A percentile compares a stretch with the other conserved stretches of the same genome.
phyloP scores from a whole-genome alignment of 2,113 vertebrate species.

The Malurus cyaneus region DNA sequence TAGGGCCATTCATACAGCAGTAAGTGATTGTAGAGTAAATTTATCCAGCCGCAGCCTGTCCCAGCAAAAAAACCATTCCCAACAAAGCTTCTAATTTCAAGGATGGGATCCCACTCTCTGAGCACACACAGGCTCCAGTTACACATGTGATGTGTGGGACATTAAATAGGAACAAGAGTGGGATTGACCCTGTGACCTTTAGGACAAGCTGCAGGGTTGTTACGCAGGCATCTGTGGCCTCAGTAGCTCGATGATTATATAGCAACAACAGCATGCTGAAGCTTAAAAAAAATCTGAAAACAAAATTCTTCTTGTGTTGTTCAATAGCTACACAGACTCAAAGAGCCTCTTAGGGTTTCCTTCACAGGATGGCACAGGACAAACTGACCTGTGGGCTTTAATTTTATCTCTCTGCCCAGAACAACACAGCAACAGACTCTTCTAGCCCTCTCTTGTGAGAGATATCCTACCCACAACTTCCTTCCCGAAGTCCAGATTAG shows the following conservation, averaged over 20 bases:
- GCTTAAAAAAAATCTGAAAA: constrained; percentile 9
- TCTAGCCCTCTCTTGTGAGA: background rate
- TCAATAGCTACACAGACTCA: background rate
- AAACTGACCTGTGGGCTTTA: background rate
- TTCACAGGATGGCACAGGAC: background rate
- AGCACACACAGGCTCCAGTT: background rate
- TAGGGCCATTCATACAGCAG: constrained; percentile 39
- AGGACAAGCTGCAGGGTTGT: background rate
- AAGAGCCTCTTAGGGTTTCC: background rate
- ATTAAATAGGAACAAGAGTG: constrained; percentile 6
- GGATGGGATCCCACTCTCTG: background rate
- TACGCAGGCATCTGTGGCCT: background rate
- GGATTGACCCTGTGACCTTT: background rate
- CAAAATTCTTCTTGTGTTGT: background rate
- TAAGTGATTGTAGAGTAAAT: constrained; percentile 6
- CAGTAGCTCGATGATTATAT: background rate
- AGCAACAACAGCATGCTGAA: background rate
- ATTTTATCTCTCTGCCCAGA: background rate
- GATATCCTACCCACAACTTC: background rate
- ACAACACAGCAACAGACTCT: background rate
- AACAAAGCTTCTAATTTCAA: background rate
- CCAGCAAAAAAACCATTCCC: background rate
- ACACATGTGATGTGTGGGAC: background rate
- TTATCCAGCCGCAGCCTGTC: background rate
- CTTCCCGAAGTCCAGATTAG: background rate